Base-by-base conservation (phyloP, 2,888 invertebrate genomes). In the Ophioninae sp. region DNA sequence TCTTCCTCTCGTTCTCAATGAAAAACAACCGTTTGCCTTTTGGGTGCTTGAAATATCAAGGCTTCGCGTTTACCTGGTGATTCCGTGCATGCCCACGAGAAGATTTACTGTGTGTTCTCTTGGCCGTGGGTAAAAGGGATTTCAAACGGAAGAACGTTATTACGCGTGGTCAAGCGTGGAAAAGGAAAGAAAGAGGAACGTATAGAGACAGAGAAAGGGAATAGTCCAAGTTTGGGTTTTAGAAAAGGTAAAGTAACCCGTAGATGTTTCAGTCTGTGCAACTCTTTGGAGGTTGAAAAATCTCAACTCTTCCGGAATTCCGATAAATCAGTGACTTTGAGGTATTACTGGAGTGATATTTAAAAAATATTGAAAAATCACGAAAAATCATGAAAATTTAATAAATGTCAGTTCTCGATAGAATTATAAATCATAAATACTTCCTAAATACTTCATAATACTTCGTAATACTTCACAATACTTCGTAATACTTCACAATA, bases 1-100 rank as follows among this genome's bases (percentile, higher is more conserved):
- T 51, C 61, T 9, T 8, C 51, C 39, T 68, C 41, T 65, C 69
- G 78, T 77, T 68, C 80, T 73, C 63, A 59, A 73, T 20, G 71
- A 78, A 78, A 77, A 78, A 74, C 83, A 83, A 81, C 51, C 74
- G 74, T 44, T 39, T 75, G 37, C 39, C 39, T 74, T 71, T 65
- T 44, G 51, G 37, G 17, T 30, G 63, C 41, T 51, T 56, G 64
- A 69, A 71, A 71, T 65, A 59, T 65, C 56, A 5, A 44, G 37
- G 41, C 67, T 56, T 61, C 39, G 13, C 64, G 59, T 41, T 44
- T 79, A 77, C 83, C 80, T 83, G 80, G 64, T 44, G 65, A 51
- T 77, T 73, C 63, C 58, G 51, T 37, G 30, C 61, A 37, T 69
- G 22, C 7, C 20, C 22, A 63, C 8, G 22, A 30, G 30, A n/a